These are phyloP conservation scores for Megaceryle torquata DNA, from an alignment of 2,113 vertebrate genomes.

Conservation along the genomic window DNA sequence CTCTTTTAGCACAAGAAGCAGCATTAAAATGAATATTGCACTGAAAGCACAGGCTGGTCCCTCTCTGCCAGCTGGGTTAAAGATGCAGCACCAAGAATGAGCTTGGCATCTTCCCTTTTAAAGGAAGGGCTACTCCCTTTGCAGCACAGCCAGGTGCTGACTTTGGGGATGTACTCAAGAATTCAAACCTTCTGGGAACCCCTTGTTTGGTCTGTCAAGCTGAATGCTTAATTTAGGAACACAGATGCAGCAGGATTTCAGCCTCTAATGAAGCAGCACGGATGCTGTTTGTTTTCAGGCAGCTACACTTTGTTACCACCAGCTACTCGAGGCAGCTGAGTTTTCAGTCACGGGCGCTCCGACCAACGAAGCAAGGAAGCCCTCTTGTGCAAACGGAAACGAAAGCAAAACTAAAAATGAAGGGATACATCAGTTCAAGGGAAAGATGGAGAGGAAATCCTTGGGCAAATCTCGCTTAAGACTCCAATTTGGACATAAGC, in stretches of 20 bases:
- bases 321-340: constrained; percentile 11
- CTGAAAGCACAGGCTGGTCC: background rate
- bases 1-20: background rate
- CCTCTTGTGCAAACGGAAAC: background rate
- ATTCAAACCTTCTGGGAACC: constrained; percentile 44
- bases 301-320: background rate
- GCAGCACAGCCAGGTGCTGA: constrained; percentile 41
- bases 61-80: background rate
- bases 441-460: background rate
- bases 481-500: background rate
- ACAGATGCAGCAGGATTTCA: constrained; percentile 30
- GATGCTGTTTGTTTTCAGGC: constrained; percentile 37
- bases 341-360: background rate
- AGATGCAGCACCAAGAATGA: background rate
- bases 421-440: background rate
- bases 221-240: background rate
- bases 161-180: background rate
- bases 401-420: background rate
- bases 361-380: background rate
- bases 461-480: background rate
- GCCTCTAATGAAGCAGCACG: constrained; percentile 28
- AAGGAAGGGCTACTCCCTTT: constrained; percentile 19
- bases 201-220: background rate
- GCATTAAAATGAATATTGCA: background rate
- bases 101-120: background rate